Evolutionary conservation across 2,888 invertebrate species (phyloP).

Genomic region (Noctua pronuba): DNA sequence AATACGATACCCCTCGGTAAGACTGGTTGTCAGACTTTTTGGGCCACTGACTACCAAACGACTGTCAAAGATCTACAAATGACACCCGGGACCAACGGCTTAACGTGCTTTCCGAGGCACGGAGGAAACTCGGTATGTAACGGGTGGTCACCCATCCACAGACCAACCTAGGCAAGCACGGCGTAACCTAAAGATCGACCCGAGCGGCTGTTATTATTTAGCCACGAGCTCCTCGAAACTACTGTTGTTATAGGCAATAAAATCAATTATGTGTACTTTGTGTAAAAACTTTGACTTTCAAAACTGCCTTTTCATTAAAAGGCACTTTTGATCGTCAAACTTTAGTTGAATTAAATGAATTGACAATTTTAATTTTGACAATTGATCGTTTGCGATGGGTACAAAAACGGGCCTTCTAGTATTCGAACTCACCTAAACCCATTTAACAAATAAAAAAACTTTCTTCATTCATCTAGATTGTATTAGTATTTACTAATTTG

Average conservation of each 20-base stretch:
- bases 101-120: too few species aligned
- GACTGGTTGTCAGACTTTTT: too few species aligned
- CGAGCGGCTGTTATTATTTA: too few species aligned
- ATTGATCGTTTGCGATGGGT: not conserved
- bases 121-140: too few species aligned
- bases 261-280: not conserved
- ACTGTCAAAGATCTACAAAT: too few species aligned
- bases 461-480: not conserved
- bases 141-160: too few species aligned
- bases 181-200: too few species aligned
- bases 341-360: not conserved
- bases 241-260: not conserved
- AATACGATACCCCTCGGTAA: too few species aligned
- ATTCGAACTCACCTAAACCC: not conserved
- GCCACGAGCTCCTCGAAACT: too few species aligned
- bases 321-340: not conserved
- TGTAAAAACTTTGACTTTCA: not conserved
- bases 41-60: too few species aligned
- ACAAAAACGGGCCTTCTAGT: not conserved
- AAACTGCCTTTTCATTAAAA: not conserved
- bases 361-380: not conserved
- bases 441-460: not conserved
- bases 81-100: too few species aligned
- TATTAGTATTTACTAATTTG: not conserved
- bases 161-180: too few species aligned